Conservation (phyloP, 2,797 vertebrate genomes). For the Accipiter minullus region DNA sequence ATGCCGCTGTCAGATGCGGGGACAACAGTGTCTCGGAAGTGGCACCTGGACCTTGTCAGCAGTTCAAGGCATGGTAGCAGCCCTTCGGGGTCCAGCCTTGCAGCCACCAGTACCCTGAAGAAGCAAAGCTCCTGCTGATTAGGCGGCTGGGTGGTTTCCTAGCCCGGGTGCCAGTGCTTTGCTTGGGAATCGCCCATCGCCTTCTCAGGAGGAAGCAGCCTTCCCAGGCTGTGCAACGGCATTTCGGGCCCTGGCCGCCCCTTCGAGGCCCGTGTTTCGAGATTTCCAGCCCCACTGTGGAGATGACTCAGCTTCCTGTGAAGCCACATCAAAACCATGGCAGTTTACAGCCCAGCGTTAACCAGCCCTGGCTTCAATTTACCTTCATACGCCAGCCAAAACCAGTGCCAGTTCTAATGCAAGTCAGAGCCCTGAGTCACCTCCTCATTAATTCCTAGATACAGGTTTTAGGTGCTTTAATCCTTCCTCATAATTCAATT, state of each 20-base stretch:
- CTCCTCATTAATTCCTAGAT: not conserved
- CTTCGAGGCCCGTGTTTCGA: fast-evolving
- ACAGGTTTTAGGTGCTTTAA: not conserved
- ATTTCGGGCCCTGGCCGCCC: fast-evolving
- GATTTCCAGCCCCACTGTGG: fast-evolving
- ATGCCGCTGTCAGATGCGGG: fast-evolving
- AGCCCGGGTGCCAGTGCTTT: fast-evolving
- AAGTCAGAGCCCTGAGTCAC: not conserved
- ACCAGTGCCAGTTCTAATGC: not conserved
- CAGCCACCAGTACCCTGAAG: not conserved
- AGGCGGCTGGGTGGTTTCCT: not conserved
- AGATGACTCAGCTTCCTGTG: not conserved
- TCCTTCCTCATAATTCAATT: not conserved
- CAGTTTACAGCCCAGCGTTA: not conserved
- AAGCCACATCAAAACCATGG: not conserved
- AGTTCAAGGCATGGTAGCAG: not conserved
- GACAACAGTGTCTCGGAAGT: not conserved
- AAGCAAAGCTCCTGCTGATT: not conserved
- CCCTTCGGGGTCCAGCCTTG: not conserved
- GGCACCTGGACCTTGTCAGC: not conserved
- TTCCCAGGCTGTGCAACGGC: fast-evolving
- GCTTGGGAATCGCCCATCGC: fast-evolving
- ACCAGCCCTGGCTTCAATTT: not conserved
- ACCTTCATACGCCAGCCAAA: not conserved
- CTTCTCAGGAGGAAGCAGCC: not conserved